Evolutionary conservation across 2,797 vertebrate genomes (phyloP), one percentile per base, ranked within the genome.

Genomic region (Amniataba percoides): DNA sequence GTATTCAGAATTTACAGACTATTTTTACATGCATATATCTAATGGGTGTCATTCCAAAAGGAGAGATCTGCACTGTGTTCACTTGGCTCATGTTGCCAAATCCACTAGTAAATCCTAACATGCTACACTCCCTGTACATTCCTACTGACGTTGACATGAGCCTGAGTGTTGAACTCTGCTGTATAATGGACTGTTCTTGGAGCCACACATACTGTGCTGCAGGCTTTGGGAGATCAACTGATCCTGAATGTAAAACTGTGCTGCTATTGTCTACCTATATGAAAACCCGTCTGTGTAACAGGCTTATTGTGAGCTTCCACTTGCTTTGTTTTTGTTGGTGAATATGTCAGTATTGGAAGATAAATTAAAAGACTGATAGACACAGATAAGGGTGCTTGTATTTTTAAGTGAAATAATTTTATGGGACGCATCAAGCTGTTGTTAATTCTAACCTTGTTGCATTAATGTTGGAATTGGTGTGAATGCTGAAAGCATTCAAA

Each of bases 181-280:
- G 82, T 79, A 11, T 31, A 53, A 56, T 49, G 31, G 6, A 18
- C 39, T 64, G 10, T 42, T 77, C 25, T 10, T 14, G 10, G 43
- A 52, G 70, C 14, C 21, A 15, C 45, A 39, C 64, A 68, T 2
- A 18, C 51, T 65, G 57, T 34, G 23, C 53, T 62, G 27, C 21
- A n/a, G 40, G 21, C 60, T 51, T 15, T 8, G 13, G 45, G 14
- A 36, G 58, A 36, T 65, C 16, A 42, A 11, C 56, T 34, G 15
- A 57, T 77, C 52, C 16, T 81, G 82, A 85, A 87, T 90, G 89
- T 87, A 82, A 88, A 83, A 52, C 67, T 62, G 51, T 78, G 88
- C 86, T 85, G 84, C 86, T 88, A 66, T 27, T 13, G 12, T 57
- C 15, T 53, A 14, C 1, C 0, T 65, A 9, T 53, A 59, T 27